These are phyloP conservation scores for Pomatostomus ruficeps DNA, from an alignment of 2,113 vertebrate species.

Conservation along the genomic window DNA sequence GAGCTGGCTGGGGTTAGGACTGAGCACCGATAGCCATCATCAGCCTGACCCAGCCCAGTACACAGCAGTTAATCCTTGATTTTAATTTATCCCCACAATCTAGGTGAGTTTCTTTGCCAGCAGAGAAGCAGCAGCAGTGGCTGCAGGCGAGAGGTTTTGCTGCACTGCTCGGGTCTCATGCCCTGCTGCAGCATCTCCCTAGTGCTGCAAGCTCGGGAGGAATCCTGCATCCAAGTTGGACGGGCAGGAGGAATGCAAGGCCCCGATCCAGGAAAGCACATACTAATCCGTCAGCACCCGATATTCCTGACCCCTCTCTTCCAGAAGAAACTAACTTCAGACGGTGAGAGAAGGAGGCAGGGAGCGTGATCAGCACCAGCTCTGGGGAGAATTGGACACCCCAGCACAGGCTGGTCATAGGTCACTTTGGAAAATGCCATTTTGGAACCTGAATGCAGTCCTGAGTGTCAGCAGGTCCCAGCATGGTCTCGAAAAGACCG, in stretches of 20 bases:
- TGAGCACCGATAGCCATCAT: neutral
- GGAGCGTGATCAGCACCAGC: neutral
- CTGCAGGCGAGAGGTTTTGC: neutral
- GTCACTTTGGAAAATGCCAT: accelerated
- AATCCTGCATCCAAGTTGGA: neutral
- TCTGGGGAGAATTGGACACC: accelerated
- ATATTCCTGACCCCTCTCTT: neutral
- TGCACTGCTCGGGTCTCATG: neutral
- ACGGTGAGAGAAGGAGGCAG: neutral
- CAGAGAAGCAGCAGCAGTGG: neutral
- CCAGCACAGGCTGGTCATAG: accelerated
- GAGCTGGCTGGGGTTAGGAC: neutral
- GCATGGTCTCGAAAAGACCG: neutral
- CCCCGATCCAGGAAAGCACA: neutral
- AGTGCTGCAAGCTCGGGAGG: neutral
- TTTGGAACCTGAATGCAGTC: neutral
- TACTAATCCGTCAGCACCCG: neutral
- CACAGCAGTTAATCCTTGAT: neutral
- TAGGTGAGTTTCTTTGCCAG: neutral
- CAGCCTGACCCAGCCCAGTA: neutral
- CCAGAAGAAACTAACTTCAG: slow-evolving; percentile 34
- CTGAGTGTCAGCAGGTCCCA: neutral
- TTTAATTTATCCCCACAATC: neutral
- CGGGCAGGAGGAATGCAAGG: neutral
- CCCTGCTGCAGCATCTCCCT: neutral